Evolutionary conservation across 2,113 vertebrate species (phyloP).

Genomic region (Carassius auratus): DNA sequence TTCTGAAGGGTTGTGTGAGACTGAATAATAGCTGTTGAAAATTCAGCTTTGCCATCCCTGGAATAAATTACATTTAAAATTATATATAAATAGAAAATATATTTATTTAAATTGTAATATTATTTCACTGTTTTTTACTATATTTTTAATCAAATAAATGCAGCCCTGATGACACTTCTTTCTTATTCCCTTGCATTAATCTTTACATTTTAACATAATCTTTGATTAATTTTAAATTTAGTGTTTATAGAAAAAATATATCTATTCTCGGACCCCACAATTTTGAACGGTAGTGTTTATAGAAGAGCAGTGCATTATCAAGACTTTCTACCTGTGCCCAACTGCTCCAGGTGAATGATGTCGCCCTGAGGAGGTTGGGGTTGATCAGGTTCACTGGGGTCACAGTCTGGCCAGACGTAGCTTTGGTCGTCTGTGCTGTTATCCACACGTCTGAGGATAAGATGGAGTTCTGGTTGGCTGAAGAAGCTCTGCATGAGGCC

Average conservation of each 20-base stretch:
- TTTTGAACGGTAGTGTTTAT: neutral
- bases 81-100: neutral
- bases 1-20: neutral
- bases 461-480: conserved; percentile 78
- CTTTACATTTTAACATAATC: no score
- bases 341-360: conserved; percentile 78
- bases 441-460: conserved; percentile 75
- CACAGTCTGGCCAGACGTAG: conserved; percentile 59
- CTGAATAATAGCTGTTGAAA: neutral
- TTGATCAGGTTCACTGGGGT: conserved; percentile 61
- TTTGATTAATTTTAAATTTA: no score
- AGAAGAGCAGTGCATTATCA: neutral
- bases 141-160: neutral
- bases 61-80: neutral
- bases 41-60: neutral
- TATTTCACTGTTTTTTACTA: neutral
- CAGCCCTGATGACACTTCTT: neutral
- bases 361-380: conserved; percentile 73
- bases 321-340: conserved; percentile 59
- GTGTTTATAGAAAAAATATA: no score
- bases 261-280: neutral
- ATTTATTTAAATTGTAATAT: neutral
- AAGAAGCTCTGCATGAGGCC: conserved; percentile 86
- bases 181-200: no score
- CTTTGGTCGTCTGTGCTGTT: conserved; percentile 71